These are phyloP conservation scores for Microplitis manilae DNA, from an alignment of 2,888 invertebrate genomes.

Conservation along the genomic window DNA sequence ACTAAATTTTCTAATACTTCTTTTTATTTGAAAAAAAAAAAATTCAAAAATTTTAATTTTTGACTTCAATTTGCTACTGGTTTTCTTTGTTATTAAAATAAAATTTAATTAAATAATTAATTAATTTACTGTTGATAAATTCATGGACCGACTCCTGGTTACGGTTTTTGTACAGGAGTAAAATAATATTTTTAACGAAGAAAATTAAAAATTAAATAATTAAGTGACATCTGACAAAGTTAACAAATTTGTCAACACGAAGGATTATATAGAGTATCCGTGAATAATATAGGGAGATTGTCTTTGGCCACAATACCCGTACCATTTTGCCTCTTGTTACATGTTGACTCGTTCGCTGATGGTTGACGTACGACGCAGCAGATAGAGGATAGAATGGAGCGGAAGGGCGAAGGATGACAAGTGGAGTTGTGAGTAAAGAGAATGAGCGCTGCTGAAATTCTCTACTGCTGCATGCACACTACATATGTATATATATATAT, in stretches of 20 bases:
- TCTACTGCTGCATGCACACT: not conserved
- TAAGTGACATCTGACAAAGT: not conserved
- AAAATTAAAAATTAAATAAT: too few species aligned
- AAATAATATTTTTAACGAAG: too few species aligned
- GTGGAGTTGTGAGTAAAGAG: slow-evolving; percentile 33
- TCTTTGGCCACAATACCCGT: slow-evolving; percentile 24
- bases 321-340: slow-evolving; percentile 16
- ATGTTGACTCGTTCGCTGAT: slow-evolving; percentile 30
- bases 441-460: slow-evolving; percentile 19
- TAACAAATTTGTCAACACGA: too few species aligned
- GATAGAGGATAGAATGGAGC: slow-evolving; percentile 25
- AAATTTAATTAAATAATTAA: too few species aligned
- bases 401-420: slow-evolving; percentile 23
- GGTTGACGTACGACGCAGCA: slow-evolving; percentile 45
- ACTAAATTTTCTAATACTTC: too few species aligned
- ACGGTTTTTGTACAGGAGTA: too few species aligned
- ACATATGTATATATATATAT: not conserved
- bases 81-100: too few species aligned
- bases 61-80: too few species aligned
- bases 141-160: too few species aligned
- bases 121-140: too few species aligned
- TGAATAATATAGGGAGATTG: slow-evolving; percentile 2
- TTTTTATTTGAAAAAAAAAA: too few species aligned
- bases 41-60: too few species aligned
- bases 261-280: not conserved